These are phyloP conservation scores for Calameuta pallipes DNA, from an alignment of 2,888 invertebrate species.

Conservation along the genomic window DNA sequence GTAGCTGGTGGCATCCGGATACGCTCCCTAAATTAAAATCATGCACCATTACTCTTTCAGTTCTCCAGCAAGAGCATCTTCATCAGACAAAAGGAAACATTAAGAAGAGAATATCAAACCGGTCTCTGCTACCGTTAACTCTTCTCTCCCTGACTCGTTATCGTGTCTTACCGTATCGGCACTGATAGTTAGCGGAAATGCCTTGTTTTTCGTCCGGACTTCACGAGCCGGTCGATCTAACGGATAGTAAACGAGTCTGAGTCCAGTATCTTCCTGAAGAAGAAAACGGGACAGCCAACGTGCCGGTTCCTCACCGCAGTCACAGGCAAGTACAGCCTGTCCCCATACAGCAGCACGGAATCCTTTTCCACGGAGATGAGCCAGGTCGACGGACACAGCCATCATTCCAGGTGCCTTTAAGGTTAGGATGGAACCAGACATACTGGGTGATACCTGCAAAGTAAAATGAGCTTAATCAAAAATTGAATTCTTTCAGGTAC, in stretches of 20 bases:
- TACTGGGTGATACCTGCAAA: slow-evolving; percentile 65
- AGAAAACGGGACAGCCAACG: slow-evolving; percentile 79
- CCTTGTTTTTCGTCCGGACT: slow-evolving; percentile 49
- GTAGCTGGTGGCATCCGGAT: slow-evolving; percentile 77
- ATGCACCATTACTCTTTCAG: neutral
- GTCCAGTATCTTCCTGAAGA: slow-evolving; percentile 67
- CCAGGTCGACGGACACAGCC: slow-evolving; percentile 69
- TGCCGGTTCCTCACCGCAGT: slow-evolving; percentile 79
- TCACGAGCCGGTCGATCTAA: slow-evolving; percentile 60
- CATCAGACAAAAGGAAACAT: neutral
- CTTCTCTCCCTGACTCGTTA: neutral
- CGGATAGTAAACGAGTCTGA: slow-evolving; percentile 74
- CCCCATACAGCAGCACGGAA: slow-evolving; percentile 72
- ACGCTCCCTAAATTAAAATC: slow-evolving; percentile 69
- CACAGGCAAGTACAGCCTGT: slow-evolving; percentile 71
- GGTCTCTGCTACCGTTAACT: neutral
- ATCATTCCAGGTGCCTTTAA: slow-evolving; percentile 71
- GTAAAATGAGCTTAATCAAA: neutral
- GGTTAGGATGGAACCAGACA: slow-evolving; percentile 69
- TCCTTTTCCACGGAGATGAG: slow-evolving; percentile 54
- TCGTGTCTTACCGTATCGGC: slow-evolving; percentile 49
- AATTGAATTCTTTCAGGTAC: neutral
- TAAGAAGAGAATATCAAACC: neutral
- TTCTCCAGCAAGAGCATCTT: neutral
- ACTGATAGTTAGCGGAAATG: slow-evolving; percentile 48